Base-by-base conservation (phyloP, 2,113 vertebrate genomes). In the Pachyramphus minor region DNA sequence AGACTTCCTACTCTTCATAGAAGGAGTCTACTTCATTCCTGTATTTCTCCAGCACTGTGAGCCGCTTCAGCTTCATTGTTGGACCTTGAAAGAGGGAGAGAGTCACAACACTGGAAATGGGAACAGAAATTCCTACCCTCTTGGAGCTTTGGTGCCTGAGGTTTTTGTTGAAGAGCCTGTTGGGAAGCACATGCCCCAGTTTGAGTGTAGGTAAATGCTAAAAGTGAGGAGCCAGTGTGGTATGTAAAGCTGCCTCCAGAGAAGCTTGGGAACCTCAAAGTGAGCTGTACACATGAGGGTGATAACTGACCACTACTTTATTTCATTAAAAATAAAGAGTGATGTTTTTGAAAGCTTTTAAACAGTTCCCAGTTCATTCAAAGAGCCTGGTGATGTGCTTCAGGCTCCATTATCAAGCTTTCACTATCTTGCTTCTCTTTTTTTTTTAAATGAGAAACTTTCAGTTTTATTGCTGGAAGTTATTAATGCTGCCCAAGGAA, bases 61-160 rank as follows among this genome's bases (percentile, higher is more conserved):
- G 97, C 39, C 98, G 97, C 66, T 98, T 98, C 85, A 99, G 90
- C 96, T 99, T 99, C 98, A 99, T 99, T 14, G 99, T 99, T 2
- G 98, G 98, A 93, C 98, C 99, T 99, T 89, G 56, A 98, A 96
- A 68, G 75, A 91, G 58, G 55, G 44, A 88, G 58, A 69, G 31
- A 37, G 80, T 71, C 45, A 59, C 44, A 68, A 69, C 1, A 47
- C n/a, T 28, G 73, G 72, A 86, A 84, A 85, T 1, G 23, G 22
- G 27, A 90, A 85, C 44, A 87, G 82, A 52, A 91, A 64, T 39
- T 82, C 58, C 49, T 69, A 10, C 49, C 72, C 18, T 9, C 12
- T 59, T 14, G 53, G 42, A 66, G 25, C 55, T 93, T 60, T 83
- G 28, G 15, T n/a, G 89, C 39, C 45, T 28, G 50, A 56, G 30